Base-by-base conservation (phyloP, 1,140 invertebrate species). In the Protaetia brevitarsis region DNA sequence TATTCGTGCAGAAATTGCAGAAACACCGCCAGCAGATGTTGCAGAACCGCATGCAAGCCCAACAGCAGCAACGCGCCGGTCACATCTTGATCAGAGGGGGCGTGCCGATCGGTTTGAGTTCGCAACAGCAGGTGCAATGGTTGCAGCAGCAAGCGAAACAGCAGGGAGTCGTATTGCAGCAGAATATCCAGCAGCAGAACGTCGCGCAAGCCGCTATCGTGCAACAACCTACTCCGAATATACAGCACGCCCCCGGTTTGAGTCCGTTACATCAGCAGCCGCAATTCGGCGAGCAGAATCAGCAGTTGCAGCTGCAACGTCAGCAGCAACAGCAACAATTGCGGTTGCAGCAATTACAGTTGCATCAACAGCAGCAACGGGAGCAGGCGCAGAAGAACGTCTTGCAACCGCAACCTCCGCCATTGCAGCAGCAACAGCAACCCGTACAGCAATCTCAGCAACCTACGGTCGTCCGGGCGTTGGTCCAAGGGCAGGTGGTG, bases 1-100 rank as follows among this genome's bases (percentile, higher is more conserved):
- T 91, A 72, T 92, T 92, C 71, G 86, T 93, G 0, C 86, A 89
- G 4, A 89, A 89, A 72, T 78, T 92, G 31, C 88, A 91, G 71
- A 83, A 88, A 56, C 79, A 87, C 41, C 86, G 66, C n/a, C 75
- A 88, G 2, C 71, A 85, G 29, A 77, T 83, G 76, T 79, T 85
- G 41, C 80, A 79, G 26, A 45, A 19, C 8, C 5, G 41, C 16
- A 45, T 45, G 41, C 41, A 45, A 45, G 36, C 80, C n/a, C 65
- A 66, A 57, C 27, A 63, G 28, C 45, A 72, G 62, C 70, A n/a
- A n/a, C 74, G 79, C 1, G 79, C 67, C 5, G 69, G 71, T 2
- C 67, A 77, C 79, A 71, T 82, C 80, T 73, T 80, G 69, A 71
- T 79, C 74, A 7, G 79, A 80, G 58, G 59, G 58, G 66, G 65